Evolutionary conservation across 2,113 vertebrate species (phyloP).

Genomic region (Tonatia bakeri): DNA sequence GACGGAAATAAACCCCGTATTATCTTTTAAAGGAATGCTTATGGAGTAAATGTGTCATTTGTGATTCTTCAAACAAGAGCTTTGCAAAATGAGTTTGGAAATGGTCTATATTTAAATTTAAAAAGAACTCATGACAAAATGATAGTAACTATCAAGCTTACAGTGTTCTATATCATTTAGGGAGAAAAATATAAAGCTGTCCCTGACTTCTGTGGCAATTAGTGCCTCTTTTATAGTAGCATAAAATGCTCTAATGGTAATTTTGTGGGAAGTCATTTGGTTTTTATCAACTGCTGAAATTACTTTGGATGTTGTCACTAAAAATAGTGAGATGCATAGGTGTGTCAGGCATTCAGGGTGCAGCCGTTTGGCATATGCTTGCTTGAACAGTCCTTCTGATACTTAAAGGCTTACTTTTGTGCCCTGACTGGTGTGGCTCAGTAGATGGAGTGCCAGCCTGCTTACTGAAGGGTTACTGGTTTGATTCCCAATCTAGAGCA

Average conservation of each 20-base stretch:
- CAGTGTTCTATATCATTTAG: slow-evolving; percentile 23
- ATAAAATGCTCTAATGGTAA: slow-evolving; percentile 49
- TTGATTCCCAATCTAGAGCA: no score
- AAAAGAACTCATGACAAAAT: slow-evolving; percentile 27
- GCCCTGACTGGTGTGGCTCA: no score
- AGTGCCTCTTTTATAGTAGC: slow-evolving; percentile 47
- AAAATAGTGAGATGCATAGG: slow-evolving; percentile 26
- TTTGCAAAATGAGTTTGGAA: slow-evolving; percentile 39
- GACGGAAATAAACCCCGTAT: not conserved
- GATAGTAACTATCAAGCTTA: slow-evolving; percentile 9
- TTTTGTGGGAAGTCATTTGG: slow-evolving; percentile 49
- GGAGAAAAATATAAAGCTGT: slow-evolving; percentile 38
- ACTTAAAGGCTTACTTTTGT: not conserved
- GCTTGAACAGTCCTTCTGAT: not conserved
- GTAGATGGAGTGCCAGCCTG: no score
- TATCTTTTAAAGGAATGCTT: slow-evolving; percentile 42
- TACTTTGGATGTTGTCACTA: slow-evolving; percentile 26
- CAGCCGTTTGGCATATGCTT: not conserved
- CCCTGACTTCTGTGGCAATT: slow-evolving; percentile 46
- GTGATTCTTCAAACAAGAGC: not conserved
- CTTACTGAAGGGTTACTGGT: no score
- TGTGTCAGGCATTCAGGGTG: not conserved
- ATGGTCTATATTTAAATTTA: slow-evolving; percentile 45
- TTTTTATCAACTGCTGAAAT: slow-evolving; percentile 56
- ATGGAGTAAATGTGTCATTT: slow-evolving; percentile 7